Conservation (phyloP, 2,113 vertebrate genomes). For the Engraulis encrasicolus region DNA sequence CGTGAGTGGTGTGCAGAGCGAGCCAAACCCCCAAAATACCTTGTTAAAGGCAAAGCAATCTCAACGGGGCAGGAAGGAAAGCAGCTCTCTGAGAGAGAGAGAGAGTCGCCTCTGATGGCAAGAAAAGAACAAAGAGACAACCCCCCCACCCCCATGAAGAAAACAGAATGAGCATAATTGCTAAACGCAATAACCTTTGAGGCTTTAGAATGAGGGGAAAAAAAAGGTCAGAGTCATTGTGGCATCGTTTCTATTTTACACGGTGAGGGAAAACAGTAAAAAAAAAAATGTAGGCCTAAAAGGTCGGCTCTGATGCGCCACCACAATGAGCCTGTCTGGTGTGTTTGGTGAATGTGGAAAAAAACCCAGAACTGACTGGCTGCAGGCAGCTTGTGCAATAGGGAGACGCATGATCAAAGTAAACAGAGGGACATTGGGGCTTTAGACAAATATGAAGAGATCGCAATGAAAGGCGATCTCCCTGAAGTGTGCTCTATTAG, state of each 20-base stretch:
- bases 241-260: conserved; percentile 50
- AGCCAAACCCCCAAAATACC: conserved; percentile 22
- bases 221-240: conserved; percentile 49
- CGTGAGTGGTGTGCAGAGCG: background rate
- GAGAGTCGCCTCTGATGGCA: conserved; percentile 35
- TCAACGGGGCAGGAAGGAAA: conserved; percentile 28
- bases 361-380: no score
- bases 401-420: conserved; percentile 14
- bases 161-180: conserved; percentile 45
- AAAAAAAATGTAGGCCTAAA: no score
- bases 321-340: conserved; percentile 29
- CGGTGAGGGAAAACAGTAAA: conserved; percentile 39
- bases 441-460: background rate
- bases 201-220: conserved; percentile 26
- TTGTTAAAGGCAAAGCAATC: conserved; percentile 27
- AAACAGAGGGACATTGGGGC: conserved; percentile 23
- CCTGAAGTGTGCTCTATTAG: conserved; percentile 5
- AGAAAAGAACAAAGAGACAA: conserved; percentile 39
- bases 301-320: conserved; percentile 38
- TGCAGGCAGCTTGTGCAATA: conserved; percentile 4
- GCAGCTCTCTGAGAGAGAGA: no score
- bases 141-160: conserved; percentile 41
- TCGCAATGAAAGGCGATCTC: conserved; percentile 7
- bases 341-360: background rate
- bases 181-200: conserved; percentile 48